Percentiles rank a stretch among this genome's conserved stretches.
Evolutionary conservation across 2,888 invertebrate species (phyloP).

Genomic region (Thymelicus lineola): DNA sequence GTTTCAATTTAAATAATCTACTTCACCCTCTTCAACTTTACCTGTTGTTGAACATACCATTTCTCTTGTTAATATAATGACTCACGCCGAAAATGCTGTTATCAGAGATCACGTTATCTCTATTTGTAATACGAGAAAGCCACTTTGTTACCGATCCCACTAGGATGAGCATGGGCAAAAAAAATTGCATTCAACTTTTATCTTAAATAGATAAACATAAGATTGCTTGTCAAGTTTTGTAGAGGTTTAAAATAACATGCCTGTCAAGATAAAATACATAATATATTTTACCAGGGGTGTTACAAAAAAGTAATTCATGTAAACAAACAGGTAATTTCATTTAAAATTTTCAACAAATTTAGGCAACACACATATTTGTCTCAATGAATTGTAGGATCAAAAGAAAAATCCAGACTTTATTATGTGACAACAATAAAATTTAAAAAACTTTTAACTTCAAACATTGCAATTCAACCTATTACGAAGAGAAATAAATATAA

Average conservation of each 20-base stretch:
- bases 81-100: conserved; percentile 50
- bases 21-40: conserved; percentile 4
- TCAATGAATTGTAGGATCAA: conserved; percentile 1
- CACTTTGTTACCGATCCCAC: conserved; percentile 53
- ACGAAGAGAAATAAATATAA: conserved; percentile 22
- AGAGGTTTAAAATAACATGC: conserved; percentile 9
- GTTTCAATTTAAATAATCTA: conserved; percentile 12
- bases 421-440: conserved; percentile 19
- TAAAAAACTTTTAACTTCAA: conserved; percentile 25
- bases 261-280: conserved; percentile 22
- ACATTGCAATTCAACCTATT: conserved; percentile 31
- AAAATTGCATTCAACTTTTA: conserved; percentile 49
- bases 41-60: conserved; percentile 25
- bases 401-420: conserved; percentile 12
- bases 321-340: too few relatives aligned
- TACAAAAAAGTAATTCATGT: neutral
- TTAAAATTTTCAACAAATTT: too few relatives aligned
- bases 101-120: conserved; percentile 60
- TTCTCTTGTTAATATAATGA: conserved; percentile 42
- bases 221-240: conserved; percentile 24
- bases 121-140: conserved; percentile 66
- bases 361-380: neutral
- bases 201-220: conserved; percentile 49
- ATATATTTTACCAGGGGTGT: neutral
- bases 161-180: conserved; percentile 42